These are phyloP conservation scores for Nicator chloris DNA, from an alignment of 2,113 vertebrate species.

Conservation along the genomic window DNA sequence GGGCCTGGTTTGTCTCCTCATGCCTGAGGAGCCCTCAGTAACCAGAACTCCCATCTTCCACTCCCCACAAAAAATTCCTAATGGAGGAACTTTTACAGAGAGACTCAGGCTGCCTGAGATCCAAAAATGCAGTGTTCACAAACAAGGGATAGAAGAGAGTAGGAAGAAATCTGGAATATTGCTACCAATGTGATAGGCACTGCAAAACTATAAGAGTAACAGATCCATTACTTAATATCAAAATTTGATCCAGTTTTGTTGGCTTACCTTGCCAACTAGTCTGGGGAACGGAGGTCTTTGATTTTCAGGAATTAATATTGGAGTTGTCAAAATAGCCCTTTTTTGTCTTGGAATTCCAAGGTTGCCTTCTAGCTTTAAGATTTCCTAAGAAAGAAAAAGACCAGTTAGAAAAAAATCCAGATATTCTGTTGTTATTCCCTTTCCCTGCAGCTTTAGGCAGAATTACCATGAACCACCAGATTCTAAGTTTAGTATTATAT, in stretches of 20 bases:
- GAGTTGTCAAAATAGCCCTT: slow-evolving; percentile 87
- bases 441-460: neutral
- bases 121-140: neutral
- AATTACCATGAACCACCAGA: neutral
- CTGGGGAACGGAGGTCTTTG: slow-evolving; percentile 89
- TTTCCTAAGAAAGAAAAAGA: slow-evolving; percentile 74
- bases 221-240: neutral
- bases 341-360: slow-evolving; percentile 80
- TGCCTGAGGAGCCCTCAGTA: neutral
- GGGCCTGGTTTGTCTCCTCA: neutral
- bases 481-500: neutral
- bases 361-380: slow-evolving; percentile 77
- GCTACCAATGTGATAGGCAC: neutral
- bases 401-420: neutral
- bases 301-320: slow-evolving; percentile 90
- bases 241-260: neutral
- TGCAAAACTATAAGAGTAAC: neutral
- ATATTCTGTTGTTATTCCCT: neutral
- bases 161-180: neutral
- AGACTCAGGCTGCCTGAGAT: neutral
- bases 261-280: slow-evolving; percentile 88
- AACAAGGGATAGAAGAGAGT: neutral
- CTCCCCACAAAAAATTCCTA: neutral
- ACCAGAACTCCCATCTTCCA: neutral
- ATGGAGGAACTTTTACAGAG: neutral